phyloP scores from a whole-genome alignment of 1,140 invertebrate genomes.

The Drosophila rufa region DNA sequence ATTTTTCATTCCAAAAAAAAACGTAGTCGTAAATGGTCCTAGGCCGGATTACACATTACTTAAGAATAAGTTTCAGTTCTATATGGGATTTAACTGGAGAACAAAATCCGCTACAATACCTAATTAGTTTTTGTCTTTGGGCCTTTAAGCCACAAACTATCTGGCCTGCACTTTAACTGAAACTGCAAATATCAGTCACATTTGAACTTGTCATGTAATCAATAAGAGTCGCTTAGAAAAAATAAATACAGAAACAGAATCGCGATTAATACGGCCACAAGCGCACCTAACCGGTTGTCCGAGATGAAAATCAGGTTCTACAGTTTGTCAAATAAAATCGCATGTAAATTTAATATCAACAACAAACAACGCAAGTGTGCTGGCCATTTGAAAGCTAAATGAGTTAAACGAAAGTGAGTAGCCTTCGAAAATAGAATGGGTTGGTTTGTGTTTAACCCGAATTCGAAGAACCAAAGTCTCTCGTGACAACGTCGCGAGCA shows the following conservation, averaged over 20 bases:
- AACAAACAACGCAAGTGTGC: slow-evolving; percentile 27
- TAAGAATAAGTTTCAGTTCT: background rate
- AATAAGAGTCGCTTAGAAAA: slow-evolving; percentile 38
- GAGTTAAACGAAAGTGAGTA: slow-evolving; percentile 66
- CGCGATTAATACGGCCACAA: slow-evolving; percentile 41
- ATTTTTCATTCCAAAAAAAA: background rate
- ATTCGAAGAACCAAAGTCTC: slow-evolving; percentile 25
- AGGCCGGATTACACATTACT: too few relatives aligned
- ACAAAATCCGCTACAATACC: background rate
- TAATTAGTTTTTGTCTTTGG: background rate
- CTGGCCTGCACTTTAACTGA: slow-evolving; percentile 18
- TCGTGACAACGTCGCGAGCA: slow-evolving; percentile 24
- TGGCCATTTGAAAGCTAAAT: slow-evolving; percentile 46
- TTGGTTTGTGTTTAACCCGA: slow-evolving; percentile 45
- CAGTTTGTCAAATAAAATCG: slow-evolving; percentile 58
- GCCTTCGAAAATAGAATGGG: slow-evolving; percentile 59
- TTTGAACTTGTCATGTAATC: slow-evolving; percentile 52
- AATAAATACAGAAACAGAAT: slow-evolving; percentile 33
- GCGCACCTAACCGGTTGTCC: slow-evolving; percentile 65
- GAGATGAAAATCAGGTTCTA: slow-evolving; percentile 73
- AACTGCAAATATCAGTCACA: slow-evolving; percentile 5
- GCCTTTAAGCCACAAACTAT: background rate
- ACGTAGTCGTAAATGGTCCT: too few relatives aligned
- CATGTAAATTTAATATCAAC: slow-evolving; percentile 64
- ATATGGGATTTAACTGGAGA: background rate